phyloP scores from a whole-genome alignment of 2,797 vertebrate species.

The Gymnocypris eckloni region DNA sequence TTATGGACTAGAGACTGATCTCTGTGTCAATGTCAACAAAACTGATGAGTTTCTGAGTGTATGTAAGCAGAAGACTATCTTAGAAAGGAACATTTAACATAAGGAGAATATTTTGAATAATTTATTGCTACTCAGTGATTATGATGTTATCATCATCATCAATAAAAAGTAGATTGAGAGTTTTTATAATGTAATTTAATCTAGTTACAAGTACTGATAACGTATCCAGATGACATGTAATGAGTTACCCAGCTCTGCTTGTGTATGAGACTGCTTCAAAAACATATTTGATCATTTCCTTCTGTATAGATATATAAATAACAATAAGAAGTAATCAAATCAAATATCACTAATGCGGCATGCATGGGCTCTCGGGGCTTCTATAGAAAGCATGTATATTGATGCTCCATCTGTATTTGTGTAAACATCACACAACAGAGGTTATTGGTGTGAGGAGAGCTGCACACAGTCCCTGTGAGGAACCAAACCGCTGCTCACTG shows the following conservation, averaged over 20 bases:
- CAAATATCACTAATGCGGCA: neutral
- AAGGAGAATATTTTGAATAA: neutral
- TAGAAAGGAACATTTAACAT: neutral
- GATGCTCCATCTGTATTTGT: neutral
- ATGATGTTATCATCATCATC: neutral
- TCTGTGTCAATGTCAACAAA: neutral
- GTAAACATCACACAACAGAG: neutral
- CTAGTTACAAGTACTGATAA: neutral
- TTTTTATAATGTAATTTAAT: neutral
- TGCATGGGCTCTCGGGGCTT: neutral
- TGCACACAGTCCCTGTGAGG: slow-evolving; percentile 34
- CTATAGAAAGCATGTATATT: neutral
- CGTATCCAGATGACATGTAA: neutral
- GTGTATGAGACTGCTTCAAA: neutral
- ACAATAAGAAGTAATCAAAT: neutral
- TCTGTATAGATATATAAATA: neutral
- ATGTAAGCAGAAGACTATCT: neutral
- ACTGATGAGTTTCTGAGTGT: neutral
- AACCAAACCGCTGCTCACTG: slow-evolving; percentile 59
- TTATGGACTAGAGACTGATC: no score
- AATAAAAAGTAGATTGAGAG: neutral
- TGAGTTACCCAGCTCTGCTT: neutral
- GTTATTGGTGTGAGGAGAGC: slow-evolving; percentile 41
- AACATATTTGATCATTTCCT: neutral
- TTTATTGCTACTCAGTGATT: neutral